Percentiles rank a stretch among this genome's conserved stretches.
Evolutionary conservation across 2,113 vertebrate genomes (phyloP).

Genomic region (Corydoras sp.): DNA sequence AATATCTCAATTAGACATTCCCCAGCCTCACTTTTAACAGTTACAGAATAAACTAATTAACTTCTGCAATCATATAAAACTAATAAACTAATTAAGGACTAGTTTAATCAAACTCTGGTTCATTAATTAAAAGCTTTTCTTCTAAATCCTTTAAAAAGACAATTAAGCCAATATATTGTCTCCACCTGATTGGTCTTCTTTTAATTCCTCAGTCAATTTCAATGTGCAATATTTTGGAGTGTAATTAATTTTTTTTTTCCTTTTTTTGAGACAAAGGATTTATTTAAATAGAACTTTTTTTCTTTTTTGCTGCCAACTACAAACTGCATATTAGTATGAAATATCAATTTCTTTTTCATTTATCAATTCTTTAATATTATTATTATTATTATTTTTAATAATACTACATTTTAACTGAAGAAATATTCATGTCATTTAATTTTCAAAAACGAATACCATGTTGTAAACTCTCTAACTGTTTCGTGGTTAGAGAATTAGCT

Average conservation of each 20-base stretch:
- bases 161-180: conserved; percentile 58
- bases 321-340: conserved; percentile 8
- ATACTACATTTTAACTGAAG: conserved; percentile 63
- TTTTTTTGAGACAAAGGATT: conserved; percentile 69
- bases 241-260: conserved; percentile 71
- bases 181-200: conserved; percentile 58
- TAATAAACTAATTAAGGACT: conserved; percentile 50
- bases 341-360: conserved; percentile 63
- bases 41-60: conserved; percentile 51
- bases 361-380: conserved; percentile 52
- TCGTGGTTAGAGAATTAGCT: too few species aligned
- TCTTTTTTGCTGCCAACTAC: conserved; percentile 60
- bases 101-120: conserved; percentile 49
- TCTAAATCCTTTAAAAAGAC: conserved; percentile 51
- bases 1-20: conserved; percentile 16
- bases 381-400: too few species aligned
- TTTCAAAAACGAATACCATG: conserved; percentile 11
- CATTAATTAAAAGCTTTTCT: conserved; percentile 58
- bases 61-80: conserved; percentile 34
- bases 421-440: conserved; percentile 68
- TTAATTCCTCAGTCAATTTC: conserved; percentile 65
- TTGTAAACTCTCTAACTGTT: too few species aligned
- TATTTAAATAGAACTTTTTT: conserved; percentile 65
- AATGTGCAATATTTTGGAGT: conserved; percentile 65
- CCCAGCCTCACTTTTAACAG: conserved; percentile 26